phyloP scores from a whole-genome alignment of 2,888 invertebrate species.

The Neoitamus cyanurus region DNA sequence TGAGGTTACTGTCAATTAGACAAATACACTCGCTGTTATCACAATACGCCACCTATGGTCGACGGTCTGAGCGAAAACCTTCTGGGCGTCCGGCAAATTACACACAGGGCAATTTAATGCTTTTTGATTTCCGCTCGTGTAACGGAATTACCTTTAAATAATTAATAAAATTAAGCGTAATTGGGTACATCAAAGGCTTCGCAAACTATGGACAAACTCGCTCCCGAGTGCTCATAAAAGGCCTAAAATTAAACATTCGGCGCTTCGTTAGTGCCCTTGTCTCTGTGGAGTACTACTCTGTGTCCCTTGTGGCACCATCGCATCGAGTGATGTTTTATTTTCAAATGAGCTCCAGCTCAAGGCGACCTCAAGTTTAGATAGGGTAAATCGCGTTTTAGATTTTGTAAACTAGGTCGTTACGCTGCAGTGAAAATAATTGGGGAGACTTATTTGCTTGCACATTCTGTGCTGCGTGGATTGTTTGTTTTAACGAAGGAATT shows the following conservation, averaged over 20 bases:
- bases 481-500: not conserved
- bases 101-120: slow-evolving; percentile 16
- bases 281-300: not conserved
- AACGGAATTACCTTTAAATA: slow-evolving; percentile 26
- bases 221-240: not conserved
- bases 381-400: not conserved
- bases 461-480: not conserved
- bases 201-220: slow-evolving; percentile 17
- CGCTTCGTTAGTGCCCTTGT: slow-evolving; percentile 25
- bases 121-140: slow-evolving; percentile 33
- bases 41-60: not conserved
- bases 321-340: not conserved
- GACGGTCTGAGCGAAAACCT: not conserved
- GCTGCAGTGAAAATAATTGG: not conserved
- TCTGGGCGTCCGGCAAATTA: not conserved
- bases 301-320: not conserved
- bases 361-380: not conserved
- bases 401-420: not conserved
- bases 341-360: not conserved
- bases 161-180: slow-evolving; percentile 45
- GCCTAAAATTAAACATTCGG: slow-evolving; percentile 35
- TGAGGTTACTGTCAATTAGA: slow-evolving; percentile 8
- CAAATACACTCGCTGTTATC: not conserved
- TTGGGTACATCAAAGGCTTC: slow-evolving; percentile 37
- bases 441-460: not conserved